Evolutionary conservation across 1,140 invertebrate genomes (phyloP), one percentile per base, ranked within the genome.

Genomic region (Conus ventricosus): DNA sequence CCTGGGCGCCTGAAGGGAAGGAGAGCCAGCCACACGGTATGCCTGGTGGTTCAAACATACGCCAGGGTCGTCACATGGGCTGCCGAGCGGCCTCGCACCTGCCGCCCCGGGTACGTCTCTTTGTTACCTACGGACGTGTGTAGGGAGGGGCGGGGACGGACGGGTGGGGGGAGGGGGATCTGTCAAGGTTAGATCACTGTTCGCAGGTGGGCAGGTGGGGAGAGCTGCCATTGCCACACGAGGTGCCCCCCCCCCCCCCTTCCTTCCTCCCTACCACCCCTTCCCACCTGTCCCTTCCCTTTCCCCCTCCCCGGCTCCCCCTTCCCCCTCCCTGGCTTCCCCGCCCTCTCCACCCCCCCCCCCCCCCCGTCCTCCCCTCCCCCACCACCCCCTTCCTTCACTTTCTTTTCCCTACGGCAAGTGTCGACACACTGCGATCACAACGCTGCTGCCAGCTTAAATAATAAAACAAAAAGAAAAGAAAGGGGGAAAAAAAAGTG

Each of bases 51-150:
- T 11, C 8, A 15, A 71, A 71, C 67, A 71, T n/a, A 71, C 23
- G 67, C 17, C 67, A 71, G 67, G 11, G 67, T 71, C 20, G 67
- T 71, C 67, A 71, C 67, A 71, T 71, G 67, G 67, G 67, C 20
- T 71, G 67, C 13, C 20, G 15, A 60, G 15, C 8, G 57, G 57
- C 23, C 67, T 11, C 78, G 78, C 78, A 80, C 78, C 78, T 80
- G 78, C 78, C 27, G 75, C 11, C 67, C 67, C 11, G 11, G 67
- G 78, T 80, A 80, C 20, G 78, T 80, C 67, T n/a, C 78, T 80
- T 80, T 80, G 78, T 80, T 80, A 80, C 78, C 78, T 80, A 80
- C 78, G 25, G 78, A 51, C 15, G 78, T n/a, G 67, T 71, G 6
- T 13, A 20, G 60, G 60, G 60, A 20, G 67, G 67, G 67, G 67